A percentile compares a stretch with the other conserved stretches of the same genome.
Evolutionary conservation across 2,888 invertebrate species (phyloP).

Genomic region (Ischnus inquisitorius): DNA sequence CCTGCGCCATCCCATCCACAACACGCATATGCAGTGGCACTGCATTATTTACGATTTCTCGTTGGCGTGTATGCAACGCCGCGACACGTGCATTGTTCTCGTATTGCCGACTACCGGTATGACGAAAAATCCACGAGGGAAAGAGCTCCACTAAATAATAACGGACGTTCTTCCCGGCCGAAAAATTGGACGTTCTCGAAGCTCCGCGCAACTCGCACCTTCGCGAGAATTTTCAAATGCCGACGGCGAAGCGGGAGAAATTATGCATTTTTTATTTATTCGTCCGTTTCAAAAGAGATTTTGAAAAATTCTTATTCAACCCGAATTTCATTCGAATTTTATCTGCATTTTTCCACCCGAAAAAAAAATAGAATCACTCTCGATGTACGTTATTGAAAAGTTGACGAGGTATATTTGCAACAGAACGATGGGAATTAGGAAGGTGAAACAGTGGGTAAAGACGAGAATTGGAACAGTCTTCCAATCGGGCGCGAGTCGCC

Average conservation of each 20-base stretch:
- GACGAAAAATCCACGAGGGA: neutral
- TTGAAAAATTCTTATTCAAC: no score
- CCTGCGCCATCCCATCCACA: neutral
- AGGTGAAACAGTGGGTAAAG: neutral
- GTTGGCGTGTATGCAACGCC: neutral
- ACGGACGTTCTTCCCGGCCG: neutral
- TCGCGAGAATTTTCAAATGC: no score
- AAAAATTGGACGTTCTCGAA: neutral
- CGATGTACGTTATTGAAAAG: neutral
- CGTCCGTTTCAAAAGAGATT: no score
- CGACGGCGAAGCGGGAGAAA: no score
- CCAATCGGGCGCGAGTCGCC: neutral
- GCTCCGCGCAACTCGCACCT: neutral
- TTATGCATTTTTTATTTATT: no score
- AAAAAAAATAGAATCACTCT: no score
- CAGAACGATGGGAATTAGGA: neutral
- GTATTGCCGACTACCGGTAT: neutral
- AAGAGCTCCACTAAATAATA: conserved; percentile 36
- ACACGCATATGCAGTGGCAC: neutral
- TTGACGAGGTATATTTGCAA: neutral
- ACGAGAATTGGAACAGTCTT: conserved; percentile 20
- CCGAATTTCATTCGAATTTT: no score
- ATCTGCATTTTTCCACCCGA: no score
- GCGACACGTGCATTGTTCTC: neutral
- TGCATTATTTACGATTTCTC: conserved; percentile 42